Percentiles rank a stretch among this genome's conserved stretches.
Conservation (phyloP, 2,888 invertebrate genomes). For the Ectropis crepuscularia region DNA sequence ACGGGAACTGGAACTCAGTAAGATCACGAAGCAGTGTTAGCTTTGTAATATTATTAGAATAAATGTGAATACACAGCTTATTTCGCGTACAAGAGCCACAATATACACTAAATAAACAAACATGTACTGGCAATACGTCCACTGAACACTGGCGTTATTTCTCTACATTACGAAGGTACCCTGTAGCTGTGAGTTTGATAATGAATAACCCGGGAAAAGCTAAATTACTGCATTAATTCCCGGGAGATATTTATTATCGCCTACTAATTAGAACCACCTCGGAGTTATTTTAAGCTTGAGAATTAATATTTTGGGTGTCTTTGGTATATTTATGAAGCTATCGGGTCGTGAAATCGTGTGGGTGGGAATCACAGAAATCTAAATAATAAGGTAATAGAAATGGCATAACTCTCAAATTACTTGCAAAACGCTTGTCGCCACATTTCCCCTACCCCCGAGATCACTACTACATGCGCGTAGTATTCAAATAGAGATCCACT, state of each 20-base stretch:
- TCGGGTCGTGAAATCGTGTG: conserved; percentile 1
- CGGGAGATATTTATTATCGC: conserved; percentile 58
- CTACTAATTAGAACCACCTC: conserved; percentile 54
- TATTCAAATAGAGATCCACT: too few species aligned
- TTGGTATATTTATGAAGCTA: conserved; percentile 21
- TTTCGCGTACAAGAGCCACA: too few species aligned
- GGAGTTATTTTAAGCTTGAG: conserved; percentile 39
- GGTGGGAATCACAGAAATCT: too few species aligned
- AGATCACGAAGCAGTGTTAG: too few species aligned
- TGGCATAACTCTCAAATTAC: too few species aligned
- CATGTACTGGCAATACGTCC: conserved; percentile 3
- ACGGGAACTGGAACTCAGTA: too few species aligned
- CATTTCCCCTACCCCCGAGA: too few species aligned
- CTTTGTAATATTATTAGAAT: too few species aligned
- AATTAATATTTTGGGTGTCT: conserved; percentile 35
- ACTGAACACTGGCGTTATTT: conserved; percentile 23
- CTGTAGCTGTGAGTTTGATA: conserved; percentile 51
- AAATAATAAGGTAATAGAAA: too few species aligned
- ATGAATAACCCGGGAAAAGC: conserved; percentile 55
- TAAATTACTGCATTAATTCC: conserved; percentile 64
- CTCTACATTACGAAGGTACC: conserved; percentile 17
- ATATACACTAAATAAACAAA: neutral
- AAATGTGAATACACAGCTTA: too few species aligned
- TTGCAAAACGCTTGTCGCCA: too few species aligned
- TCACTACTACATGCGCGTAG: too few species aligned